Evolutionary conservation across 2,888 invertebrate species (phyloP), one percentile per base, ranked within the genome.

Genomic region (Drosophila neotestacea): DNA sequence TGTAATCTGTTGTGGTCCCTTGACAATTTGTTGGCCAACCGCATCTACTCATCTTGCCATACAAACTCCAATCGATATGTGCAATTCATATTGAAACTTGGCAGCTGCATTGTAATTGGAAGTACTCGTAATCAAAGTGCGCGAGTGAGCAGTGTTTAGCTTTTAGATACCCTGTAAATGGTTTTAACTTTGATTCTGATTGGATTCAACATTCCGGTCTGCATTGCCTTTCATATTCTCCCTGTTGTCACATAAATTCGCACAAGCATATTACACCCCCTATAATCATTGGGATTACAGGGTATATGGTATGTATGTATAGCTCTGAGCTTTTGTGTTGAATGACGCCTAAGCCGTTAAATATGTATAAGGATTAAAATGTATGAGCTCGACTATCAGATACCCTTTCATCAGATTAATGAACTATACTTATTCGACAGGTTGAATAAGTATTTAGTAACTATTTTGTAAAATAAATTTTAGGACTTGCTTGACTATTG

Each of bases 21-120:
- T 54, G 64, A 13, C 48, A 30, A 56, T 63, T 39, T 63, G 50
- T 46, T 46, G 48, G 27, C 32, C 16, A 34, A 42, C 32, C 39
- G 10, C 48, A 62, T 32, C 36, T 22, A 39, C 39, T 68, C 27
- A 30, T 27, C 42, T 10, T 58, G 47, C 41, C 32, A 6, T 9
- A 34, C 16, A 11, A 34, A 36, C 11, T 69, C 38, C 22, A 55
- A 42, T 52, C 30, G 51, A 52, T 46, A 34, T 51, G 30, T 52
- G 47, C 4, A 47, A 52, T 47, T 61, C 9, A 5, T 30, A 11
- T 16, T 16, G 51, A 10, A 10, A 34, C 27, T 22, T 22, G 36
- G 13, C 42, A 44, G 22, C 42, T 44, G 42, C 42, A 44, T 44
- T 44, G 32, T 30, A 30, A 30, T 6, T 32, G 32, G 6, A 32